These are phyloP conservation scores for Oscheius sp. DNA, from an alignment of 1,140 invertebrate genomes.

Conservation along the genomic window DNA sequence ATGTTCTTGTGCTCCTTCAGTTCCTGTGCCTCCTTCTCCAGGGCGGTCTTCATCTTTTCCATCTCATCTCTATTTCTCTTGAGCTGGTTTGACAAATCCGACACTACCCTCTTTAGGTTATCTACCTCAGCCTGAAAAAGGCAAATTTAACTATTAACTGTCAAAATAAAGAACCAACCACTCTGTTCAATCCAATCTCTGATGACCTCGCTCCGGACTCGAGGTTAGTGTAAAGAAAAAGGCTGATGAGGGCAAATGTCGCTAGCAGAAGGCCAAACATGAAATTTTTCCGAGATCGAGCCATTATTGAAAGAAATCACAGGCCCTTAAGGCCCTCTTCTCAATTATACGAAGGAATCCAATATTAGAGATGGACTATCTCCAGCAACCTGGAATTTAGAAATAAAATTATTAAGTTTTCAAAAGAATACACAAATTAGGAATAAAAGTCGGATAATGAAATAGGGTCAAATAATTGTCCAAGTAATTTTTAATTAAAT, in stretches of 20 bases:
- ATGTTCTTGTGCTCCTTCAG: slow-evolving; percentile 1
- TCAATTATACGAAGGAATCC: too few species aligned
- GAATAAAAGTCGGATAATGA: too few species aligned
- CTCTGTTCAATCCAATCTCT: not conserved
- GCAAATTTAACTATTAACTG: not conserved
- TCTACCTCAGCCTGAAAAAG: not conserved
- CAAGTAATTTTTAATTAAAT: too few species aligned
- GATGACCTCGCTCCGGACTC: not conserved
- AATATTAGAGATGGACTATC: too few species aligned
- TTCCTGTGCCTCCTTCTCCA: not conserved
- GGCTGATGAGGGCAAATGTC: not conserved
- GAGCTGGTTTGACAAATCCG: not conserved
- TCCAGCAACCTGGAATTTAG: too few species aligned
- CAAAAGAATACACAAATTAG: too few species aligned
- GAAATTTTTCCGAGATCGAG: not conserved
- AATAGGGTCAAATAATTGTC: too few species aligned
- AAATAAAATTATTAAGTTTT: too few species aligned
- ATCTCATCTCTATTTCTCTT: not conserved
- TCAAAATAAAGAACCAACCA: not conserved
- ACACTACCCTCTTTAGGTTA: not conserved
- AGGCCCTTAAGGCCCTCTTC: too few species aligned
- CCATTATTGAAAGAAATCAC: too few species aligned
- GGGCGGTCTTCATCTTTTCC: not conserved
- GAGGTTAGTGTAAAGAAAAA: not conserved
- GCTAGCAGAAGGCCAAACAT: not conserved